A percentile compares a stretch with the other conserved stretches of the same genome.
phyloP scores from a whole-genome alignment of 2,888 invertebrate genomes.

The Cheilosia scutellata region DNA sequence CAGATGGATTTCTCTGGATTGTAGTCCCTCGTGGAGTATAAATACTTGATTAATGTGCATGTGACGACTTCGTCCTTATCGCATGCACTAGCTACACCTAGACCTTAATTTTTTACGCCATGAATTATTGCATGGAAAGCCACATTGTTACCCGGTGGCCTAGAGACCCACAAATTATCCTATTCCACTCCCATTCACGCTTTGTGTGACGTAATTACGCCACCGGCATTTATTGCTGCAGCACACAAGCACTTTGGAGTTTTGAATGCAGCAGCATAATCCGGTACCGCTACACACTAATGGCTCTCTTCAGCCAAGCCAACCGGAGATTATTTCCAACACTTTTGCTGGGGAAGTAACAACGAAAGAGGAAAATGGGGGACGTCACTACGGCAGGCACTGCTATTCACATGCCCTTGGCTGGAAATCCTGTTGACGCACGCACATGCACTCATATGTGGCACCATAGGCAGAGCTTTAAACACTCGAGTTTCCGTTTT shows the following conservation, averaged over 20 bases:
- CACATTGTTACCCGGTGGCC: constrained; percentile 54
- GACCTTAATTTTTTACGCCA: constrained; percentile 32
- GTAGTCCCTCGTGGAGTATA: constrained; percentile 9
- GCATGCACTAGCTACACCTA: constrained; percentile 13
- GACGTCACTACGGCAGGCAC: not conserved
- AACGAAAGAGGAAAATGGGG: constrained; percentile 15
- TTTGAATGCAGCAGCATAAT: constrained; percentile 39
- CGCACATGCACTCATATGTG: not conserved
- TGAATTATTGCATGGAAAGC: constrained; percentile 43
- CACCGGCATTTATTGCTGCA: constrained; percentile 58
- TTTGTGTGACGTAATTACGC: constrained; percentile 60
- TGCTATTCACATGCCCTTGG: constrained; percentile 33
- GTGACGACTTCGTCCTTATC: constrained; percentile 19
- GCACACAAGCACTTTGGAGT: constrained; percentile 14
- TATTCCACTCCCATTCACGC: constrained; percentile 30
- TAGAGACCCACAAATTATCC: constrained; percentile 66
- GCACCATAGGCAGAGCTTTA: constrained; percentile 35
- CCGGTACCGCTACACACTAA: constrained; percentile 1
- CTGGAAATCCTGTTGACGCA: constrained; percentile 57
- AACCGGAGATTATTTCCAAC: constrained; percentile 68
- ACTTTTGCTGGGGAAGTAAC: constrained; percentile 37
- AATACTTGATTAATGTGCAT: constrained; percentile 41
- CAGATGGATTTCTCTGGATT: not conserved
- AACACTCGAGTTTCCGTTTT: constrained; percentile 64
- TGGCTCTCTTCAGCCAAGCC: constrained; percentile 31